Evolutionary conservation across 2,113 vertebrate genomes (phyloP).

Genomic region (Nanger granti): DNA sequence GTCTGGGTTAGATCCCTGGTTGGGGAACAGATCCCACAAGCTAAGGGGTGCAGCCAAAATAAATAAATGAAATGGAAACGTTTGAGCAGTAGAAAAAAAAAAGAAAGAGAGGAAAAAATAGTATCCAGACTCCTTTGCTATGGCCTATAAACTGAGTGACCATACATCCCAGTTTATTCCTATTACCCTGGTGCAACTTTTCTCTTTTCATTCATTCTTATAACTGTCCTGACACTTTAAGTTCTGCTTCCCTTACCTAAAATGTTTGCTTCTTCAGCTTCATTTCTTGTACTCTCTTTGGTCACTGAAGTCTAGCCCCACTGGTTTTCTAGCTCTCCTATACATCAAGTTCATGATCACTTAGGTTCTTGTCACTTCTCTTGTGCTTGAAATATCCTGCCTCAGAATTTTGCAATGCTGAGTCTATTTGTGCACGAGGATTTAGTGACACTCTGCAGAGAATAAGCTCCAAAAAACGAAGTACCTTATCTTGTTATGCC

Average conservation of each 20-base stretch:
- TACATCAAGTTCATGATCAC: not conserved
- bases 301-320: not conserved
- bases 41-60: not conserved
- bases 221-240: not conserved
- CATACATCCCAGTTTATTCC: not conserved
- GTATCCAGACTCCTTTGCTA: not conserved
- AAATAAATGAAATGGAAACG: not conserved
- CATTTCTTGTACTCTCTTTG: not conserved
- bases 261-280: not conserved
- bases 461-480: not conserved
- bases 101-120: not conserved
- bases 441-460: not conserved
- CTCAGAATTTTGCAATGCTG: not conserved
- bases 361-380: not conserved
- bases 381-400: not conserved
- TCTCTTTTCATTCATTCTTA: not conserved
- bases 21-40: not conserved
- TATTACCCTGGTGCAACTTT: not conserved
- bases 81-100: not conserved
- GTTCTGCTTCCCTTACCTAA: not conserved
- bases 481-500: not conserved
- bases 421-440: not conserved
- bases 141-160: not conserved
- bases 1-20: not conserved
- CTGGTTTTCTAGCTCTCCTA: not conserved